Evolutionary conservation across 2,113 vertebrate species (phyloP).

Genomic region (Ammodytes marinus): DNA sequence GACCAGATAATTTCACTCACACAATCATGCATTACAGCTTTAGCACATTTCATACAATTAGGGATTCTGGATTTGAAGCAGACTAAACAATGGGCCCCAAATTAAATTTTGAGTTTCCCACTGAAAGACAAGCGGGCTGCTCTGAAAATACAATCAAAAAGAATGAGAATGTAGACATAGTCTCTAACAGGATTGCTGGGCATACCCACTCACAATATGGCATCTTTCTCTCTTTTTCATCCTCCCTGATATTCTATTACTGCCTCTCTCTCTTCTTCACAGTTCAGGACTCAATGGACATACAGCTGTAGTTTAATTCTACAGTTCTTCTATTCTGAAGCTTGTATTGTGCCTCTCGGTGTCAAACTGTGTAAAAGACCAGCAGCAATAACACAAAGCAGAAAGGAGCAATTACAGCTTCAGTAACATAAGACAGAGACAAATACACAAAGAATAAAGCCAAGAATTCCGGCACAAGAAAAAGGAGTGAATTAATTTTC

Average conservation of each 20-base stretch:
- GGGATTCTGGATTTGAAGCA: constrained; percentile 80
- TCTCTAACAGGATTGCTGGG: constrained; percentile 81
- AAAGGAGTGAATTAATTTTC: constrained; percentile 46
- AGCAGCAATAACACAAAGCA: constrained; percentile 56
- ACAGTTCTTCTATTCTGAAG: constrained; percentile 58
- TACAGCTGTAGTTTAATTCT: constrained; percentile 57
- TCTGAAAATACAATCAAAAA: constrained; percentile 77
- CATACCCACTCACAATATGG: constrained; percentile 70
- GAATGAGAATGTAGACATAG: constrained; percentile 68
- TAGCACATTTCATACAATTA: constrained; percentile 80
- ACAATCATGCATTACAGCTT: constrained; percentile 78
- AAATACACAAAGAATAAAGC: constrained; percentile 51
- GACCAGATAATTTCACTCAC: constrained; percentile 72
- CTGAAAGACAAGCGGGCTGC: constrained; percentile 67
- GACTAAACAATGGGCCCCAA: constrained; percentile 80
- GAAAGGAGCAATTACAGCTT: constrained; percentile 57
- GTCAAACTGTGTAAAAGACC: constrained; percentile 46
- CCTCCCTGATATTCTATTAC: constrained; percentile 78
- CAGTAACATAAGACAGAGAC: constrained; percentile 47
- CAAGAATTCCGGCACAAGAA: constrained; percentile 26
- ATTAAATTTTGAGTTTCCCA: constrained; percentile 83
- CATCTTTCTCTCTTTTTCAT: constrained; percentile 65
- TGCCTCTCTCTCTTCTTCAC: constrained; percentile 40
- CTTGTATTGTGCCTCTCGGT: constrained; percentile 38
- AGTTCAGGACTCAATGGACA: constrained; percentile 49